Evolutionary conservation across 2,888 invertebrate genomes (phyloP).

Genomic region (Eristalinus aeneus): DNA sequence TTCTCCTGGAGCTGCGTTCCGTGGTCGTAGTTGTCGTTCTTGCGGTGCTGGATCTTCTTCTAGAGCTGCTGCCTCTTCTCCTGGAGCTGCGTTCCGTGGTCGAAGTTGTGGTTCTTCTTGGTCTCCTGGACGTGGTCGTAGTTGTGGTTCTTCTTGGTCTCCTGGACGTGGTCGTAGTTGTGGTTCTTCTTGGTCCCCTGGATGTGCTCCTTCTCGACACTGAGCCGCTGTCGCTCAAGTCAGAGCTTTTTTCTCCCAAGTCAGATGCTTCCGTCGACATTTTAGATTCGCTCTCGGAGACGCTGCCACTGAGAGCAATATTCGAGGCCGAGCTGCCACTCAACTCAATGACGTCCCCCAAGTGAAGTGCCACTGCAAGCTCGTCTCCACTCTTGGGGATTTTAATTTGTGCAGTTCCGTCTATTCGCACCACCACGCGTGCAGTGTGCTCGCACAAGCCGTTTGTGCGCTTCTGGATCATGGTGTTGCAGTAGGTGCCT

Average conservation of each 20-base stretch:
- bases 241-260: neutral
- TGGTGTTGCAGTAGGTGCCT: conserved; percentile 92
- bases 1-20: neutral
- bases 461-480: conserved; percentile 82
- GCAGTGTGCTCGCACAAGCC: conserved; percentile 75
- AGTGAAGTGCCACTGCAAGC: conserved; percentile 85
- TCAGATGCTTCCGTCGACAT: neutral
- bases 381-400: conserved; percentile 81
- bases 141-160: too few species aligned
- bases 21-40: neutral
- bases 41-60: too few species aligned
- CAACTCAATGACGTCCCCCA: conserved; percentile 72
- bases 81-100: too few species aligned
- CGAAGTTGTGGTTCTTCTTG: too few species aligned
- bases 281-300: neutral
- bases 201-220: neutral
- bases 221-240: neutral
- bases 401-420: conserved; percentile 65
- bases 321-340: neutral
- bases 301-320: neutral
- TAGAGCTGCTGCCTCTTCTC: too few species aligned
- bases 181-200: neutral
- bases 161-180: neutral
- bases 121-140: too few species aligned
- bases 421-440: conserved; percentile 42